Conservation (phyloP, 2,113 vertebrate genomes). For the Colius striatus region DNA sequence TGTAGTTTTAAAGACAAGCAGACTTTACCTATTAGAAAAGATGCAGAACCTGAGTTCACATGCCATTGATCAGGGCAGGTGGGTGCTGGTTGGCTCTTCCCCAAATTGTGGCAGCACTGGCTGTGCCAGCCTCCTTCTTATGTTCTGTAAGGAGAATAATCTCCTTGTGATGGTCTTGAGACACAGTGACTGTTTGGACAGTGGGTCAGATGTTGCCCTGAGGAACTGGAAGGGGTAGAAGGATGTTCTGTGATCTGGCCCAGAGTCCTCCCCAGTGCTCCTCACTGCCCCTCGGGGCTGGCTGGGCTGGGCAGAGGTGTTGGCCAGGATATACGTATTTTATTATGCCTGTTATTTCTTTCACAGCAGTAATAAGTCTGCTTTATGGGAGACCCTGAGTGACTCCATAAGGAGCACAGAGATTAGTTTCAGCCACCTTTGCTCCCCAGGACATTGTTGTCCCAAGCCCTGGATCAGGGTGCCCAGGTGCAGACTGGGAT, state of each 20-base stretch:
- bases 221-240: background rate
- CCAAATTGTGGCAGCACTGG: background rate
- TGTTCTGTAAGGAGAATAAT: accelerated
- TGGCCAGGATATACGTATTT: background rate
- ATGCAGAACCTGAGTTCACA: background rate
- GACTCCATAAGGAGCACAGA: background rate
- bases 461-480: background rate
- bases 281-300: accelerated
- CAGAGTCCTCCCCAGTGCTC: background rate
- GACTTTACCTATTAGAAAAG: background rate
- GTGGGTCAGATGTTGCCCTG: background rate
- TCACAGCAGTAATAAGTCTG: constrained; percentile 27
- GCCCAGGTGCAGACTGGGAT: background rate
- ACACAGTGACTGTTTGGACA: background rate
- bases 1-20: background rate
- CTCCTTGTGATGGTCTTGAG: background rate
- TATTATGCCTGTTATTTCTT: constrained; percentile 34
- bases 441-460: background rate
- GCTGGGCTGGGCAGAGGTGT: background rate
- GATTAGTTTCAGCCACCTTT: constrained; percentile 65
- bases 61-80: background rate
- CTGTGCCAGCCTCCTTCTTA: background rate
- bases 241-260: accelerated
- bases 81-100: background rate
- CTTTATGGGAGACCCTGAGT: constrained; percentile 3